phyloP scores from a whole-genome alignment of 1,140 invertebrate genomes.

The Lordiphosa mommai region DNA sequence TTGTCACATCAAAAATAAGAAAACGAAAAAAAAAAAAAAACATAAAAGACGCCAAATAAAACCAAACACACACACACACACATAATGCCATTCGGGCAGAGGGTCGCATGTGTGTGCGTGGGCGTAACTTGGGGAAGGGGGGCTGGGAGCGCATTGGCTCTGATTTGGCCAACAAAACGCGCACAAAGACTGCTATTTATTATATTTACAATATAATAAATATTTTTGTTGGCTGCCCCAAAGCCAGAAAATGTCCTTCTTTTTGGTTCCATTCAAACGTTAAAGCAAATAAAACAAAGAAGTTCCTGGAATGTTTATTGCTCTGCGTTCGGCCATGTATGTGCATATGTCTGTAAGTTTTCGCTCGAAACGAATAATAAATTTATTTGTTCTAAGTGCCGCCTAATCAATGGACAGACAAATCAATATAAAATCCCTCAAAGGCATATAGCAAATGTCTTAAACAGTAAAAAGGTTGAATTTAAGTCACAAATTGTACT shows the following conservation, averaged over 20 bases:
- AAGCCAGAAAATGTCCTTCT: slow-evolving; percentile 1
- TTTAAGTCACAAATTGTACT: too few species aligned
- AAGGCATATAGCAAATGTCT: too few species aligned
- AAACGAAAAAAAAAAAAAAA: not conserved
- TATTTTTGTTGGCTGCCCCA: slow-evolving; percentile 41
- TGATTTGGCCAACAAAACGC: slow-evolving; percentile 47
- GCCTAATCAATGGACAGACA: not conserved
- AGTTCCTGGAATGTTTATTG: slow-evolving; percentile 57
- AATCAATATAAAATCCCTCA: not conserved
- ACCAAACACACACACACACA: not conserved
- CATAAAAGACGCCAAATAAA: too few species aligned
- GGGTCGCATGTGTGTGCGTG: not conserved
- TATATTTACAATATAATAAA: slow-evolving; percentile 73
- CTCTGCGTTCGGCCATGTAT: slow-evolving; percentile 11
- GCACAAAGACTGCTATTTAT: slow-evolving; percentile 54
- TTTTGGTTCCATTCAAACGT: not conserved
- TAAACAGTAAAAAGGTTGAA: too few species aligned
- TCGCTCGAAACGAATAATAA: not conserved
- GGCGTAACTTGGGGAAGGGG: not conserved
- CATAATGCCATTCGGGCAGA: not conserved
- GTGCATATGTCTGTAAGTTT: not conserved
- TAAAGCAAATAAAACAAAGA: slow-evolving; percentile 18
- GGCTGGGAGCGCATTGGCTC: slow-evolving; percentile 41
- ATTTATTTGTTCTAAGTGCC: slow-evolving; percentile 37
- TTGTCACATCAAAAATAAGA: slow-evolving; percentile 19